phyloP scores from a whole-genome alignment of 30 jellyfish, hydroid and myxozoan genomes.

The Morbakka virulenta region DNA sequence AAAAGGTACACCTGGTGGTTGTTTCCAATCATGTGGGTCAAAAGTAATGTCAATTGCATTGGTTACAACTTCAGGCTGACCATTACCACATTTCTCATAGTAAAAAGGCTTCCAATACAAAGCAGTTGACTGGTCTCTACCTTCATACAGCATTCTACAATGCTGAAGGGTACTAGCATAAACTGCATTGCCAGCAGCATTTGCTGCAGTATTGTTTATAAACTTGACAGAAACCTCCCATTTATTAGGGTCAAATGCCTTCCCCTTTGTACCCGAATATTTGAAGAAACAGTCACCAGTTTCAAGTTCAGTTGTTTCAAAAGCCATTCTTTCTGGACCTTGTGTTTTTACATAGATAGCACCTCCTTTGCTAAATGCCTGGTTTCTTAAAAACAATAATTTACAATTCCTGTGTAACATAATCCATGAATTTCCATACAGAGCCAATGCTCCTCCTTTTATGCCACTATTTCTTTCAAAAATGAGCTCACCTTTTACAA shows the following conservation, averaged over 20 bases:
- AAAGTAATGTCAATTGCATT: slow-evolving; percentile 42
- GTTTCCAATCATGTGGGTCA: slow-evolving; percentile 43
- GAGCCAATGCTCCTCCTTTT: slow-evolving; percentile 80
- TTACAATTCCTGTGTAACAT: not conserved
- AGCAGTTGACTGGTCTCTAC: slow-evolving; percentile 39
- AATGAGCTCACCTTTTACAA: slow-evolving; percentile 13
- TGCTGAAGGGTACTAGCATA: slow-evolving; percentile 67
- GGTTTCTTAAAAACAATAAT: slow-evolving; percentile 25
- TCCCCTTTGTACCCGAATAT: slow-evolving; percentile 22
- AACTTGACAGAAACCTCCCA: slow-evolving; percentile 59
- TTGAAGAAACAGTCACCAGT: slow-evolving; percentile 56
- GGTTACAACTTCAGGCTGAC: slow-evolving; percentile 66
- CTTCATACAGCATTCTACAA: slow-evolving; percentile 61
- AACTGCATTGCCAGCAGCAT: slow-evolving; percentile 67
- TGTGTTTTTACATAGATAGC: slow-evolving; percentile 57
- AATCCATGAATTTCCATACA: slow-evolving; percentile 72
- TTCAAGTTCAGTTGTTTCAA: slow-evolving; percentile 52
- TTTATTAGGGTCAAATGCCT: slow-evolving; percentile 30
- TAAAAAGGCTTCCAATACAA: slow-evolving; percentile 41
- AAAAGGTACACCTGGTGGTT: slow-evolving; percentile 64
- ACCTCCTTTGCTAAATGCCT: slow-evolving; percentile 71
- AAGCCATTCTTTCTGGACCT: slow-evolving; percentile 70
- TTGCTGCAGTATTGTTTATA: slow-evolving; percentile 75
- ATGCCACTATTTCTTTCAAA: slow-evolving; percentile 48
- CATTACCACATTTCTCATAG: slow-evolving; percentile 1